phyloP scores from a whole-genome alignment of 2,888 invertebrate species.

The Theretra japonica region DNA sequence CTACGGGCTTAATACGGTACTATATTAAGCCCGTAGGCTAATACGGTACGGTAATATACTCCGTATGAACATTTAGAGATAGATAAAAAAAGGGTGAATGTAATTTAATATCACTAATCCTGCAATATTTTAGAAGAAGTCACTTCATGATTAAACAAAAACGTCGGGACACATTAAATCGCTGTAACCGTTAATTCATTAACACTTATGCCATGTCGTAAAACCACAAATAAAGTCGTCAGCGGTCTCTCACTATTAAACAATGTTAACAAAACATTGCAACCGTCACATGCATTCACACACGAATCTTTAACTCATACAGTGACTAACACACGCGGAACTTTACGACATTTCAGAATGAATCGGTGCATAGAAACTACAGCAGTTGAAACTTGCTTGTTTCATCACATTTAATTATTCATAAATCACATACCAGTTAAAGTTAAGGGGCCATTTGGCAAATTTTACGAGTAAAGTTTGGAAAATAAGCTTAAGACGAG shows the following conservation, averaged over 20 bases:
- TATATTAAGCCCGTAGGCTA: no score
- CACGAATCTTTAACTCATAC: conserved; percentile 32
- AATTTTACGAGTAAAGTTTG: conserved; percentile 62
- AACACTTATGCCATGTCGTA: conserved; percentile 8
- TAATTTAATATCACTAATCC: no score
- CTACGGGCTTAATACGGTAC: no score
- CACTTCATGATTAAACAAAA: neutral
- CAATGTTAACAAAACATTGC: conserved; percentile 23
- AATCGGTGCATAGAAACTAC: conserved; percentile 48
- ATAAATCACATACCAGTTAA: conserved; percentile 63
- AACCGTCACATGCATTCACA: conserved; percentile 17
- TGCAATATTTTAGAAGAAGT: neutral
- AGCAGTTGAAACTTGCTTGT: conserved; percentile 51
- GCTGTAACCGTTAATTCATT: conserved; percentile 1
- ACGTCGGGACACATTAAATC: neutral
- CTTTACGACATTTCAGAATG: conserved; percentile 40
- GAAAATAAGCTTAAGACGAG: conserved; percentile 48
- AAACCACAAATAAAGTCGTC: conserved; percentile 19
- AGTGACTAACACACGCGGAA: conserved; percentile 37
- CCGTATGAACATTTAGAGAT: no score
- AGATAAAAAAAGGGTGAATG: no score
- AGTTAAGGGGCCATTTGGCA: conserved; percentile 59
- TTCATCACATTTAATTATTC: conserved; percentile 62
- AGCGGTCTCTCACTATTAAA: conserved; percentile 18
- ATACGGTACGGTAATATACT: no score